Evolutionary conservation across 2,113 vertebrate species (phyloP), one percentile per base, ranked within the genome.

Genomic region (Sphaerodactylus townsendi): DNA sequence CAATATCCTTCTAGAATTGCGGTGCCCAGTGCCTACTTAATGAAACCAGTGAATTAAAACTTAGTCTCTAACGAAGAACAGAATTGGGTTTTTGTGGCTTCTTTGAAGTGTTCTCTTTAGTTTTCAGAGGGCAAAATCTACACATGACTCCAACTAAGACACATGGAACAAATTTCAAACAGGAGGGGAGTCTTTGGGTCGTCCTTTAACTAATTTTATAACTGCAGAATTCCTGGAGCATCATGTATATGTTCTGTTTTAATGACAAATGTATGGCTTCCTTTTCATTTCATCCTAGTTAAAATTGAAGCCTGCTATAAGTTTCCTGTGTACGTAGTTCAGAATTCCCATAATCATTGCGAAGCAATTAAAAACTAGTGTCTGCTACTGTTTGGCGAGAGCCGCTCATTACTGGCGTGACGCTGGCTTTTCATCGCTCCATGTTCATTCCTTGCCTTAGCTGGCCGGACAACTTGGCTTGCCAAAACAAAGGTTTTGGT

Each of bases 61-160:
- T 35, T 33, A 14, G 39, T 64, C 73, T 87, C 50, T 25, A 50
- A 68, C 76, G 77, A 87, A 79, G 73, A 39, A 82, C 53, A 41
- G 15, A 1, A 5, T 5, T 15, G 80, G 23, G 85, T 90, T 87
- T 35, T 84, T 91, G 84, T 7, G 73, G 81, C 90, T 87, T 17
- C 85, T 89, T 87, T 93, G 89, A 92, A 94, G 87, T 81, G 76
- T 37, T 35, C n/a, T 39, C 77, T 50, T 87, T 59, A n/a, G 87
- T 85, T 80, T 83, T 69, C 30, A 39, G 35, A 56, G 77, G 35
- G 84, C 70, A 71, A 37, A 69, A 33, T 41, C 50, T 69, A 44
- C 6, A 25, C 86, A 76, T 86, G 21, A 79, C 71, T 89, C 53
- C 50, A 82, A 53, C 77, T 86, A 53, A 81, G 81, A 90, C 73